Percentiles rank a stretch among this genome's conserved stretches.
Conservation (phyloP, 2,113 vertebrate genomes). For the Xiphophorus maculatus region DNA sequence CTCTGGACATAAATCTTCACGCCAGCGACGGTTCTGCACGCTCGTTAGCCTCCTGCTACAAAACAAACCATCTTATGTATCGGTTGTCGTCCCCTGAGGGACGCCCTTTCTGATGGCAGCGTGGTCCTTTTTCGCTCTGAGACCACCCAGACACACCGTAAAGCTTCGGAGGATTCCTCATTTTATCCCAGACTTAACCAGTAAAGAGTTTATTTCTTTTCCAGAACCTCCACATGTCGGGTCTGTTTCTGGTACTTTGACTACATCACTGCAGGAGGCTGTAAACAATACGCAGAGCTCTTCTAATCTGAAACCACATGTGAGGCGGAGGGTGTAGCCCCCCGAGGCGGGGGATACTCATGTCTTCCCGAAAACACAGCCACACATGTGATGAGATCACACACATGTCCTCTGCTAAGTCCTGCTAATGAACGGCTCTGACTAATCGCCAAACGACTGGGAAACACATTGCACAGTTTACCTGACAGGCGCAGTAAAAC, state of each 20-base stretch:
- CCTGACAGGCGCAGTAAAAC: slow-evolving; percentile 39
- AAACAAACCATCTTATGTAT: slow-evolving; percentile 70
- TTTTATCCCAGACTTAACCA: slow-evolving; percentile 12
- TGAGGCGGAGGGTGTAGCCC: slow-evolving; percentile 53
- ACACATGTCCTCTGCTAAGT: slow-evolving; percentile 46
- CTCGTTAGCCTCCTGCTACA: slow-evolving; percentile 56
- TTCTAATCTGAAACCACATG: slow-evolving; percentile 56
- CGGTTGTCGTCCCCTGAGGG: slow-evolving; percentile 68
- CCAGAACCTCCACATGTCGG: slow-evolving; percentile 5
- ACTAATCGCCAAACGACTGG: slow-evolving; percentile 43
- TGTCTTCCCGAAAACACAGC: slow-evolving; percentile 72
- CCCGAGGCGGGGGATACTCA: slow-evolving; percentile 61
- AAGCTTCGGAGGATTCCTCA: slow-evolving; percentile 20
- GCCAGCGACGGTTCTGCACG: slow-evolving; percentile 2
- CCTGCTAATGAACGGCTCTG: slow-evolving; percentile 59
- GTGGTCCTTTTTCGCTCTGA: slow-evolving; percentile 56
- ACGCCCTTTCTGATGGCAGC: slow-evolving; percentile 58
- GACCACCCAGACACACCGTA: slow-evolving; percentile 76
- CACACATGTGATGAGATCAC: slow-evolving; percentile 58
- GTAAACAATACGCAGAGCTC: slow-evolving; percentile 57
- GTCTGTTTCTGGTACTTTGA: slow-evolving; percentile 19
- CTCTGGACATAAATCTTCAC: slow-evolving; percentile 21
- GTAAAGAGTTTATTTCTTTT: background rate
- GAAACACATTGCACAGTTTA: slow-evolving; percentile 36
- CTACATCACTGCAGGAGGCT: slow-evolving; percentile 8